Percentiles rank a stretch among this genome's conserved stretches.
Evolutionary conservation across 1,140 invertebrate genomes (phyloP).

Genomic region (Drosophila santomea): DNA sequence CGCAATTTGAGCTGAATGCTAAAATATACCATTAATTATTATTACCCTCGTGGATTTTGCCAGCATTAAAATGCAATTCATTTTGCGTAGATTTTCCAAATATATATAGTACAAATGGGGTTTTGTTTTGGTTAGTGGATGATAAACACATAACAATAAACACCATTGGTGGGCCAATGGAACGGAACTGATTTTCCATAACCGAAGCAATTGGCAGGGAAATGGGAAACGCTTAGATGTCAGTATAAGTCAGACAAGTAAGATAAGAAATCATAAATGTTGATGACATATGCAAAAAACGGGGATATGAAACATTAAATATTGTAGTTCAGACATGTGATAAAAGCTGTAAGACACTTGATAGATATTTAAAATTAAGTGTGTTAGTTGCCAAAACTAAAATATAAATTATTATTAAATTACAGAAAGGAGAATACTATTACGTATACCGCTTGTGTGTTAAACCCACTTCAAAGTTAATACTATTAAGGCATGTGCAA

Average conservation of each 20-base stretch:
- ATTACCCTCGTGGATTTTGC: conserved; percentile 8
- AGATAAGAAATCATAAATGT: too few species aligned
- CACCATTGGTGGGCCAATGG: conserved; percentile 22
- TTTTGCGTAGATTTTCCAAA: not conserved
- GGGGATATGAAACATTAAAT: conserved; percentile 48
- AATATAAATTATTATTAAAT: too few species aligned
- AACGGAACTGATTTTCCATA: conserved; percentile 24
- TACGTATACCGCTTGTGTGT: too few species aligned
- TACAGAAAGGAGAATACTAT: too few species aligned
- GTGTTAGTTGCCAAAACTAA: too few species aligned
- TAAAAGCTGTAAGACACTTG: conserved; percentile 14
- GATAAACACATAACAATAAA: conserved; percentile 9
- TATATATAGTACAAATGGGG: conserved; percentile 9
- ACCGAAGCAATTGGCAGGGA: conserved; percentile 32
- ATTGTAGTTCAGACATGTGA: conserved; percentile 35
- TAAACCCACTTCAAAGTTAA: too few species aligned
- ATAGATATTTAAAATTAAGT: too few species aligned
- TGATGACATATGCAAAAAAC: conserved; percentile 25
- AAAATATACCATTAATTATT: conserved; percentile 25
- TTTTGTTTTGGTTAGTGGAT: too few species aligned
- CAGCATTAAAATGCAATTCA: conserved; percentile 20
- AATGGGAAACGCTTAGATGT: conserved; percentile 24
- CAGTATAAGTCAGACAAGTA: conserved; percentile 9
- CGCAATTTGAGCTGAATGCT: conserved; percentile 21
- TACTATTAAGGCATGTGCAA: conserved; percentile 2